Evolutionary conservation across 1,140 invertebrate species (phyloP).

Genomic region (Papilio polyxenes): DNA sequence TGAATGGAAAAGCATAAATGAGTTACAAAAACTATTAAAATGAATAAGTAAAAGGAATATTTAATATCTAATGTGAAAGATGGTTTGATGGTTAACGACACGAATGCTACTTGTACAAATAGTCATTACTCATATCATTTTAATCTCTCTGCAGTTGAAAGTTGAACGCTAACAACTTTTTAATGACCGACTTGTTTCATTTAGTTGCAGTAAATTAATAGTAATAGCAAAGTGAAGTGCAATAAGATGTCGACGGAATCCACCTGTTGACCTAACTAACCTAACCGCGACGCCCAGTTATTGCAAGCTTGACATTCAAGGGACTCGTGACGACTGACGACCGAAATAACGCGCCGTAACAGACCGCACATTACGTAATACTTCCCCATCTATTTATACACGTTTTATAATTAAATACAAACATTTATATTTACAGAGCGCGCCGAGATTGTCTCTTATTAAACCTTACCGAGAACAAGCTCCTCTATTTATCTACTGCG

Average conservation of each 20-base stretch:
- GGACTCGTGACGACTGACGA: conserved; percentile 75
- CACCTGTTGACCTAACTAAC: conserved; percentile 61
- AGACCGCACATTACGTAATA: conserved; percentile 74
- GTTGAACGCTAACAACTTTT: background rate
- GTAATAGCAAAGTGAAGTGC: conserved; percentile 20
- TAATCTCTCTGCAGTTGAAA: background rate
- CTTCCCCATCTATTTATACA: conserved; percentile 70
- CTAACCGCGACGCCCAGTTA: conserved; percentile 63
- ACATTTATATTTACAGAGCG: conserved; percentile 67
- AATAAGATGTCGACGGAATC: conserved; percentile 56
- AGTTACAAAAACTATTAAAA: background rate
- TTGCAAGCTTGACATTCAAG: conserved; percentile 76
- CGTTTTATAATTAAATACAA: conserved; percentile 73
- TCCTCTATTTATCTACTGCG: conserved; percentile 32
- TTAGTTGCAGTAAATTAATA: conserved; percentile 17
- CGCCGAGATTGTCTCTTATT: conserved; percentile 47
- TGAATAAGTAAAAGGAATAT: background rate
- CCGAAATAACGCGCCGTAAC: conserved; percentile 76
- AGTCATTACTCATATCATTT: background rate
- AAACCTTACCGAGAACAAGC: conserved; percentile 42
- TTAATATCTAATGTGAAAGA: background rate
- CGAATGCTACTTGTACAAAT: background rate
- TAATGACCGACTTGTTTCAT: background rate
- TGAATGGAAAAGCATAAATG: background rate
- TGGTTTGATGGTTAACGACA: background rate